A percentile compares a stretch with the other conserved stretches of the same genome.
Conservation (phyloP, 37 sponge, comb jelly and placozoan species). For the Diacarnus erythraeanus region DNA sequence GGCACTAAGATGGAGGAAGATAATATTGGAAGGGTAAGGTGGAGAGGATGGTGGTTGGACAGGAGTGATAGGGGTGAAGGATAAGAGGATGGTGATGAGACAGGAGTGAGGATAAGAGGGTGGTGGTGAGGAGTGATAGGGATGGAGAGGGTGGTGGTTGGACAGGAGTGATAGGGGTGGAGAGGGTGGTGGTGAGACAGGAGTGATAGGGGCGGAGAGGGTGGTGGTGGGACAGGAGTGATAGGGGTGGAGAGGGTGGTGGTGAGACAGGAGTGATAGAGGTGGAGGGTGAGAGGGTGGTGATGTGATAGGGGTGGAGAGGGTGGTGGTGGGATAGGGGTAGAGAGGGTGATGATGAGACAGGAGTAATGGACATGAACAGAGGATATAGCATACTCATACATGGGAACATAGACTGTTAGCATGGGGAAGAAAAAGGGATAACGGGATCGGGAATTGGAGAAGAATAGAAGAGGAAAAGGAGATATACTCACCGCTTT, state of each 20-base stretch:
- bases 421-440: not conserved
- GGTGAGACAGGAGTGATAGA: not conserved
- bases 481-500: not conserved
- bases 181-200: not conserved
- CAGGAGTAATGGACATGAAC: not conserved
- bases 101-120: not conserved
- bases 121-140: not conserved
- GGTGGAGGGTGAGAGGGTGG: not conserved
- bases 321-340: not conserved
- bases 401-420: too few species aligned
- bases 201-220: not conserved
- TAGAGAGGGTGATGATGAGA: not conserved
- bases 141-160: not conserved
- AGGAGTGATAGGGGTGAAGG: conserved; percentile 1
- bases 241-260: not conserved
- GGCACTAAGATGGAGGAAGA: too few species aligned
- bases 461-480: not conserved
- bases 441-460: not conserved
- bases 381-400: not conserved
- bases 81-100: not conserved
- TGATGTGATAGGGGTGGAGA: not conserved
- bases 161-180: not conserved
- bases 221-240: not conserved
- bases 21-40: not conserved
- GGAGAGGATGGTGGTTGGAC: not conserved